Evolutionary conservation across 2,113 vertebrate genomes (phyloP).

Genomic region (Cololabis saira): DNA sequence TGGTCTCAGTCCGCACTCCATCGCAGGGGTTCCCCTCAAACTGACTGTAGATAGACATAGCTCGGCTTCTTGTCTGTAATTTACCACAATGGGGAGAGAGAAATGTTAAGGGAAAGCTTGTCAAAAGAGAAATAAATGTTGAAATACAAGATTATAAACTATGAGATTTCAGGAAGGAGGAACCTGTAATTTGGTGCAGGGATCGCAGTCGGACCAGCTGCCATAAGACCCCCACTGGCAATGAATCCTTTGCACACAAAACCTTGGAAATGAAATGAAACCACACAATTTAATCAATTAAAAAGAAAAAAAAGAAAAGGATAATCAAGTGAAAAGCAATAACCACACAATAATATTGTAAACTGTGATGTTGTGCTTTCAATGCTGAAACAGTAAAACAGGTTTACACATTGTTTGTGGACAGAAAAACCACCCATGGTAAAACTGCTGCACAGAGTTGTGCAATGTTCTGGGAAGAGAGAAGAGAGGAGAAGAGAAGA

Average conservation of each 20-base stretch:
- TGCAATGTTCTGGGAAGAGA: conserved; percentile 35
- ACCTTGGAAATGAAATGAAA: conserved; percentile 18
- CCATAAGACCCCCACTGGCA: conserved; percentile 87
- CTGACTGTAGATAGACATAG: conserved; percentile 84
- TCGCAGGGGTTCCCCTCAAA: conserved; percentile 85
- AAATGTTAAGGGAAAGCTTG: not conserved
- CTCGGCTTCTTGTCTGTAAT: conserved; percentile 83
- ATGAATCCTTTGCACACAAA: conserved; percentile 49
- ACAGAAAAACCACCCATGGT: conserved; percentile 46
- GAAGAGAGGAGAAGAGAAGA: not conserved
- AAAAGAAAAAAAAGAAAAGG: no score
- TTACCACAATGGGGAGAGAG: not conserved
- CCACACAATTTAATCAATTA: not conserved
- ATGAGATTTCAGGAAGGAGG: not conserved
- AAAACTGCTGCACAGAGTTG: conserved; percentile 28
- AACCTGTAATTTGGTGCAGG: conserved; percentile 82
- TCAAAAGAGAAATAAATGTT: not conserved
- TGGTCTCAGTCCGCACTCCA: conserved; percentile 80
- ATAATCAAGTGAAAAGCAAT: not conserved
- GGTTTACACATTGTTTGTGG: conserved; percentile 43
- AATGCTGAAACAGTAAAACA: conserved; percentile 2
- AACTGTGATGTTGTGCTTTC: not conserved
- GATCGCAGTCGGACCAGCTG: conserved; percentile 89
- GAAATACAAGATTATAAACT: no score
- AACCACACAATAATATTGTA: not conserved